Evolutionary conservation across 2,113 vertebrate genomes (phyloP).

Genomic region (Poeciliopsis prolifica): DNA sequence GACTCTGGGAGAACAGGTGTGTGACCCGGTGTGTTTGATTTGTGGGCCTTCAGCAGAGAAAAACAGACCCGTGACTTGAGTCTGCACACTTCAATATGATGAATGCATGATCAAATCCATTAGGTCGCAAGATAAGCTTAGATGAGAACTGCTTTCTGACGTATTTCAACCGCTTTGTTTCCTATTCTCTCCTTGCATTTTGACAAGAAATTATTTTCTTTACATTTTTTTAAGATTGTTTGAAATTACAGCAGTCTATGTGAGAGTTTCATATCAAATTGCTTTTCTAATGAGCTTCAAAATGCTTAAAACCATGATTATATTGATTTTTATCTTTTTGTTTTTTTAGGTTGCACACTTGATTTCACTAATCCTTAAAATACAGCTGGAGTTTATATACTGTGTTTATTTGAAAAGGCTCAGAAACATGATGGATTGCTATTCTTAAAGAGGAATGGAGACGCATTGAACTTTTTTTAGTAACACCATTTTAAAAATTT

Average conservation of each 20-base stretch:
- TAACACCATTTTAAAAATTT: no score
- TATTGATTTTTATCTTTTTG: no score
- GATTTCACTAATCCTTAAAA: no score
- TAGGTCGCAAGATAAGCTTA: not conserved
- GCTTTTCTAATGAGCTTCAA: not conserved
- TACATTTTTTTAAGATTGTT: not conserved
- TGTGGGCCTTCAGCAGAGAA: slow-evolving; percentile 19
- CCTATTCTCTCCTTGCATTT: not conserved
- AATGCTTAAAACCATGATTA: no score
- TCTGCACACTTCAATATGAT: not conserved
- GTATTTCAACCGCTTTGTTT: not conserved
- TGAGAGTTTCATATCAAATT: not conserved
- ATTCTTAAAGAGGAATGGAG: no score
- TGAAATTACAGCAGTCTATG: not conserved
- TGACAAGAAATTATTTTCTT: not conserved
- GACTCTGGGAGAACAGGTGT: slow-evolving; percentile 51
- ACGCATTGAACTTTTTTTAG: no score
- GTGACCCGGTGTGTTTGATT: slow-evolving; percentile 52
- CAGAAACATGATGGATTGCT: no score
- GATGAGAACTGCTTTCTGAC: not conserved
- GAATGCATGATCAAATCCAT: not conserved
- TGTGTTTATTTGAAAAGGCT: no score
- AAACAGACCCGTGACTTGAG: not conserved
- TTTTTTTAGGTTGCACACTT: no score
- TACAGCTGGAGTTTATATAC: no score